These are phyloP conservation scores for Liopterus haemorrhoidalis DNA, from an alignment of 2,888 invertebrate species.

Conservation along the genomic window DNA sequence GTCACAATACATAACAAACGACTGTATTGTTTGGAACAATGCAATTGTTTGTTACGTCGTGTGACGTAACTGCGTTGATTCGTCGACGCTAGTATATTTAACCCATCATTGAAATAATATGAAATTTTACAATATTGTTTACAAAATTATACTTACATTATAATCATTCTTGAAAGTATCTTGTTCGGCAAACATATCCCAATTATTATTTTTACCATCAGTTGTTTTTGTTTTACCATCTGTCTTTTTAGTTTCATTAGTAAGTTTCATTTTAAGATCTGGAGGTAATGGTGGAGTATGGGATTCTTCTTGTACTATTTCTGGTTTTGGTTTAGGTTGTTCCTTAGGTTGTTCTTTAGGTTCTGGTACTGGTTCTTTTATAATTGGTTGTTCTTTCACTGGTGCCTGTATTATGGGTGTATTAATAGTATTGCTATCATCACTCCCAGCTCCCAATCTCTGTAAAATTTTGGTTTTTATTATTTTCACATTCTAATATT, in stretches of 20 bases:
- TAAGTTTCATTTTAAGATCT: slow-evolving; percentile 40
- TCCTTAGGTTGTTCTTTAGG: slow-evolving; percentile 8
- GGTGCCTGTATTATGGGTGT: slow-evolving; percentile 37
- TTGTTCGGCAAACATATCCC: slow-evolving; percentile 92
- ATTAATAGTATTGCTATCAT: slow-evolving; percentile 50
- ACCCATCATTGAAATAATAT: too few species aligned
- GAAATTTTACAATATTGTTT: not conserved
- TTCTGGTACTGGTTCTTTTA: slow-evolving; percentile 23
- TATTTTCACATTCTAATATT: slow-evolving; percentile 11
- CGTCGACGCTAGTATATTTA: too few species aligned
- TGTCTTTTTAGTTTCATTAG: slow-evolving; percentile 36
- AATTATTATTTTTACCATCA: slow-evolving; percentile 55
- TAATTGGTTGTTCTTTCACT: slow-evolving; percentile 24
- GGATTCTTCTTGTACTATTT: slow-evolving; percentile 43
- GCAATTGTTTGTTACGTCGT: too few species aligned
- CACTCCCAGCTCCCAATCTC: slow-evolving; percentile 54
- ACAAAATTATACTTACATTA: slow-evolving; percentile 36
- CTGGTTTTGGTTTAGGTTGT: slow-evolving; percentile 27
- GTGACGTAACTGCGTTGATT: too few species aligned
- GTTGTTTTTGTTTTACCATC: slow-evolving; percentile 42
- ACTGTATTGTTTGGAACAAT: too few species aligned
- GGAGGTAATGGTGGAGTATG: slow-evolving; percentile 44
- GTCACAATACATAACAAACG: too few species aligned
- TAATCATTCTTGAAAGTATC: slow-evolving; percentile 61
- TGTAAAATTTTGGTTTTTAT: slow-evolving; percentile 33